Conservation (phyloP, 1,140 invertebrate genomes). For the Pseudomyrmex cubaensis region DNA sequence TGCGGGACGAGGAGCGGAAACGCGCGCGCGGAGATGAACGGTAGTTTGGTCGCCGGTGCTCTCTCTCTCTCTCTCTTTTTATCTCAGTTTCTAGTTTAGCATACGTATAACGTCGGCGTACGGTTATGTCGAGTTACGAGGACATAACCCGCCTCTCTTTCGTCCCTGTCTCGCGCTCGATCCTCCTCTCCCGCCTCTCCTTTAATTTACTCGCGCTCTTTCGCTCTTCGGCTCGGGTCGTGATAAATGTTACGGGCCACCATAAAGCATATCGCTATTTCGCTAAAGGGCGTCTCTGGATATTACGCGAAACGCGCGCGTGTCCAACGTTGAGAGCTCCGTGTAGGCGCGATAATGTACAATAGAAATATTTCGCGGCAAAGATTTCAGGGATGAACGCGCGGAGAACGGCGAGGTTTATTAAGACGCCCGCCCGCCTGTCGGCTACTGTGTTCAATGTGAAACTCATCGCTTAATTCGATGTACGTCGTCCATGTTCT, state of each 20-base stretch:
- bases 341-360: slow-evolving; percentile 49
- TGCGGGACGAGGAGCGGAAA: slow-evolving; percentile 30
- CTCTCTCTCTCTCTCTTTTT: slow-evolving; percentile 28
- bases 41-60: background rate
- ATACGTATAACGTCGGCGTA: slow-evolving; percentile 72
- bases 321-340: slow-evolving; percentile 28
- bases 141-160: slow-evolving; percentile 71
- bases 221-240: slow-evolving; percentile 44
- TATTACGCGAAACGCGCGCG: slow-evolving; percentile 57
- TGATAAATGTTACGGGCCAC: slow-evolving; percentile 74
- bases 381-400: slow-evolving; percentile 57
- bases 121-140: slow-evolving; percentile 73
- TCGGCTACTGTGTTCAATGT: slow-evolving; percentile 3
- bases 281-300: slow-evolving; percentile 67
- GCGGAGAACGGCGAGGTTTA: slow-evolving; percentile 39
- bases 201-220: slow-evolving; percentile 63
- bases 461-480: slow-evolving; percentile 47
- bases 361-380: slow-evolving; percentile 60
- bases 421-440: slow-evolving; percentile 42
- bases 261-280: slow-evolving; percentile 78
- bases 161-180: slow-evolving; percentile 47
- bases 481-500: slow-evolving; percentile 13
- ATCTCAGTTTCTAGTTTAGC: slow-evolving; percentile 66
- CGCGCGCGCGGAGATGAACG: slow-evolving; percentile 35
- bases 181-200: slow-evolving; percentile 31